A percentile compares a stretch with the other conserved stretches of the same genome.
These are phyloP conservation scores for Sesamia inferens DNA, from an alignment of 2,888 invertebrate genomes.

Conservation along the genomic window DNA sequence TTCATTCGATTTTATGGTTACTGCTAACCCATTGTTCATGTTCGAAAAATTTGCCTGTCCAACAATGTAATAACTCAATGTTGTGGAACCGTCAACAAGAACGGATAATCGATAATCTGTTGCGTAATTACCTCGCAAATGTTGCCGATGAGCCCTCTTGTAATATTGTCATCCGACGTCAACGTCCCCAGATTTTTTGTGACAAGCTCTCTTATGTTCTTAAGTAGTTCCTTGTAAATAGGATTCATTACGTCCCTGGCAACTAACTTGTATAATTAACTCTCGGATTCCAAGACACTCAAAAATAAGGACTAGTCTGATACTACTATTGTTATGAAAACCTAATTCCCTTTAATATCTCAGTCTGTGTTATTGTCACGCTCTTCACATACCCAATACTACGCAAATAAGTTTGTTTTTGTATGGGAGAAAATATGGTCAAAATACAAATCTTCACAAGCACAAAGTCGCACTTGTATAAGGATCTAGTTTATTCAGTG, in stretches of 20 bases:
- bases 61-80: not conserved
- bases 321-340: slow-evolving; percentile 1
- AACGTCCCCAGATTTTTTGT: not conserved
- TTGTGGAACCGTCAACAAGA: not conserved
- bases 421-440: too few relatives aligned
- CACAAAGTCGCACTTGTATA: too few relatives aligned
- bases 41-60: not conserved
- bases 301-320: not conserved
- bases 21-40: not conserved
- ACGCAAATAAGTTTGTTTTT: slow-evolving; percentile 14
- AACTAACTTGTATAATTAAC: not conserved
- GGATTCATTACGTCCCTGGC: not conserved
- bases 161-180: not conserved
- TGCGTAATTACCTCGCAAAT: not conserved
- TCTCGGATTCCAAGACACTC: not conserved
- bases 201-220: not conserved
- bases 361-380: slow-evolving; percentile 5
- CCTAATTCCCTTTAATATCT: slow-evolving; percentile 11
- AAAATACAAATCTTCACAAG: too few relatives aligned
- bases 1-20: not conserved
- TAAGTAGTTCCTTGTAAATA: not conserved
- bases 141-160: not conserved
- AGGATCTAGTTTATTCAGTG: too few relatives aligned
- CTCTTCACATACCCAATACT: slow-evolving; percentile 30
- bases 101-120: not conserved